Evolutionary conservation across 1,140 invertebrate species (phyloP).

Genomic region (Phymorhynchus buccinoides): DNA sequence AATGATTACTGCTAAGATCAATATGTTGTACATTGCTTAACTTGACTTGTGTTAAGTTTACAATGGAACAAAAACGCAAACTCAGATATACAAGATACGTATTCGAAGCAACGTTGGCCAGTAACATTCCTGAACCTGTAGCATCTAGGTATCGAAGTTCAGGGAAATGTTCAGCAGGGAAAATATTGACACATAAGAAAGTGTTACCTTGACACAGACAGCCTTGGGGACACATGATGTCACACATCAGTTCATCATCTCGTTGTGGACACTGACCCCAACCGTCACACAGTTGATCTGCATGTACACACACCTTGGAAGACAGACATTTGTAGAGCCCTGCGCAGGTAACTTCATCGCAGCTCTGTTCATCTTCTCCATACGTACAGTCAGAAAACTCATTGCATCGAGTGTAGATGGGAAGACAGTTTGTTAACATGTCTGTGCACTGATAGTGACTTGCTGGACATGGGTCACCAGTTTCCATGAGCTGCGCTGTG

Average conservation of each 20-base stretch:
- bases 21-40: not conserved
- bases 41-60: not conserved
- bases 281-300: not conserved
- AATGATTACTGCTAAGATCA: conserved; percentile 33
- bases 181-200: not conserved
- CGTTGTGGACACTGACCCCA: not conserved
- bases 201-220: not conserved
- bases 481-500: not conserved
- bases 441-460: not conserved
- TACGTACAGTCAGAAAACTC: conserved; percentile 21
- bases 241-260: not conserved
- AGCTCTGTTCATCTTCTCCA: not conserved
- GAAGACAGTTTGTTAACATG: not conserved
- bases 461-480: not conserved
- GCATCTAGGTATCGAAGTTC: not conserved
- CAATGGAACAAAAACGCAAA: not conserved
- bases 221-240: not conserved
- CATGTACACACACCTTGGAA: not conserved
- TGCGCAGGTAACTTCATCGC: not conserved
- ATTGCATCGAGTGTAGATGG: conserved; percentile 29
- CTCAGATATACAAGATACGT: not conserved
- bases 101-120: not conserved
- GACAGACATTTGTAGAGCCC: not conserved
- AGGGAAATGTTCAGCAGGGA: not conserved
- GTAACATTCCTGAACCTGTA: not conserved